Evolutionary conservation across 1,140 invertebrate species (phyloP).

Genomic region (Pseudobourletiella spinata): DNA sequence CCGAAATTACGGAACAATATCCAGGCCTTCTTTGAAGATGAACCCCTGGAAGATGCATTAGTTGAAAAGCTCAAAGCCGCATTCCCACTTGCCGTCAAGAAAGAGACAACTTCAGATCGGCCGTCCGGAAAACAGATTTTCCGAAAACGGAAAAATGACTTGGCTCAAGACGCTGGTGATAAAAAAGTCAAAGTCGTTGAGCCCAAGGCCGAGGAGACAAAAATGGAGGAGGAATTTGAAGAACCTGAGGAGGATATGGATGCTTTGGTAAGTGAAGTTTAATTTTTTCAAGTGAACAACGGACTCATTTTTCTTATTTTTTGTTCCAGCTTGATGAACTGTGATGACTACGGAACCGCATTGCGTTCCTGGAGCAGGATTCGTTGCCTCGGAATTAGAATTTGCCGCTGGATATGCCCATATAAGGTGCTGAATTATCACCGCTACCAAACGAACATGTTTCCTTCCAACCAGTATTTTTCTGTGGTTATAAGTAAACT

Average conservation of each 20-base stretch:
- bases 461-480: no score
- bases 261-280: constrained; percentile 4
- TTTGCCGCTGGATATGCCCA: neutral
- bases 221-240: neutral
- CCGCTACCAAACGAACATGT: no score
- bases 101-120: constrained; percentile 6
- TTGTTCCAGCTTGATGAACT: constrained; percentile 23
- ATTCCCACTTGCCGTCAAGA: constrained; percentile 5
- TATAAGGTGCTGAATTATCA: neutral
- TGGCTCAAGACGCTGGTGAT: constrained; percentile 3
- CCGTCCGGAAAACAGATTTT: constrained; percentile 27
- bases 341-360: neutral
- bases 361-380: neutral
- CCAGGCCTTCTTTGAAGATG: no score
- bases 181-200: constrained; percentile 13
- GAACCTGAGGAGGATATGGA: neutral
- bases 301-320: neutral
- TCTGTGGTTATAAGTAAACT: no score
- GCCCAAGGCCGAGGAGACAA: neutral
- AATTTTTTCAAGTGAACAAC: neutral
- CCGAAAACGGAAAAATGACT: constrained; percentile 13
- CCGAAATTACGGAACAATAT: no score
- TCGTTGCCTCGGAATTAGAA: neutral
- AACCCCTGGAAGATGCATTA: neutral
- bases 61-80: neutral